These are phyloP conservation scores for Orientallactaga sibirica DNA, from an alignment of 2,797 vertebrate species.

Conservation along the genomic window DNA sequence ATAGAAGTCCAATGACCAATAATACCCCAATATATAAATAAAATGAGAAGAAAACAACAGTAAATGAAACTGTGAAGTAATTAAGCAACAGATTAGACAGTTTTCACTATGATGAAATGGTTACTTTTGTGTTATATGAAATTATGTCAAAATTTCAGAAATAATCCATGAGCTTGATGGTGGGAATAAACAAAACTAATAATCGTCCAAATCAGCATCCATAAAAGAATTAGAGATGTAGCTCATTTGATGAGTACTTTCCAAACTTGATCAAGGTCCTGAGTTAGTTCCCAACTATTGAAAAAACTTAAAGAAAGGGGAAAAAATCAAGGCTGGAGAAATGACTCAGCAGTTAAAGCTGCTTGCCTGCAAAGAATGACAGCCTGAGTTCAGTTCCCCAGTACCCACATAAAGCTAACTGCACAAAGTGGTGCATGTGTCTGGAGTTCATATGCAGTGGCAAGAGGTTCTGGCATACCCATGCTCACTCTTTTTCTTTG, in stretches of 20 bases:
- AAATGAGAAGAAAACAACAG: constrained; percentile 23
- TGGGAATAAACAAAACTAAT: constrained; percentile 14
- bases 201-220: constrained; percentile 37
- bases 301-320: too few relatives aligned
- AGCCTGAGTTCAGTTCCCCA: too few relatives aligned
- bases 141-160: constrained; percentile 50
- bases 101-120: constrained; percentile 39
- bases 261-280: neutral
- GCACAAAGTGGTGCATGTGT: too few relatives aligned
- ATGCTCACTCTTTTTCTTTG: too few relatives aligned
- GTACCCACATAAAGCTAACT: too few relatives aligned
- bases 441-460: too few relatives aligned
- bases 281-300: neutral
- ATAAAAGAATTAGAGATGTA: neutral
- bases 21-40: neutral
- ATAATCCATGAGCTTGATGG: neutral
- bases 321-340: too few relatives aligned
- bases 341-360: too few relatives aligned
- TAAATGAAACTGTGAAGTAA: constrained; percentile 33
- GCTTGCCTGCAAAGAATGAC: too few relatives aligned
- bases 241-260: neutral
- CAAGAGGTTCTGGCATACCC: too few relatives aligned
- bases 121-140: constrained; percentile 4
- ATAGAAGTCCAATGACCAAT: neutral
- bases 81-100: neutral